phyloP scores from a whole-genome alignment of 2,113 vertebrate genomes.

The Nyctibius bracteatus region DNA sequence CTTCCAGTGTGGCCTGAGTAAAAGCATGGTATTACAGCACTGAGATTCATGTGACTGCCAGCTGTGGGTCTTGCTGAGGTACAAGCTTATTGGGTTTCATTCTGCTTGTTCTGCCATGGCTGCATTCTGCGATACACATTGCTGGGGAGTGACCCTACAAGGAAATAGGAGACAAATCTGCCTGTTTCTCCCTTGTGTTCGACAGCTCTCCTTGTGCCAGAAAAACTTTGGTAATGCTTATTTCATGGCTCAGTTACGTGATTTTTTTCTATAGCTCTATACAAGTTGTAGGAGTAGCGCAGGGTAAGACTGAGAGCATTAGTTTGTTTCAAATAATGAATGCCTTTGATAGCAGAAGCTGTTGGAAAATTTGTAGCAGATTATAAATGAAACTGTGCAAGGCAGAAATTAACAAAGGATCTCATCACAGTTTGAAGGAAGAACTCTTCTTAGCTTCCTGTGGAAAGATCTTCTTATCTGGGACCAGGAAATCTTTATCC shows the following conservation, averaged over 20 bases:
- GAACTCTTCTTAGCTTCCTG: background rate
- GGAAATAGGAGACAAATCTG: background rate
- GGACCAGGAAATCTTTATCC: background rate
- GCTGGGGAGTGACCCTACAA: background rate
- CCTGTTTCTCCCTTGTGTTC: background rate
- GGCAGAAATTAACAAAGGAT: background rate
- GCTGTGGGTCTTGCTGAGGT: background rate
- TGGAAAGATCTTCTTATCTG: background rate
- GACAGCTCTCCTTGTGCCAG: background rate
- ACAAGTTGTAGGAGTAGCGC: background rate
- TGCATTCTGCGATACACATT: background rate
- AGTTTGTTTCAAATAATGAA: background rate
- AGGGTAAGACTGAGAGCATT: background rate
- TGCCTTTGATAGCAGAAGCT: background rate
- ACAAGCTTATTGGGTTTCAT: background rate
- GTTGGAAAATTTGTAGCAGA: background rate
- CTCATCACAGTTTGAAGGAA: background rate
- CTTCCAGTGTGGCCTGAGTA: background rate
- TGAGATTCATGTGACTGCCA: background rate
- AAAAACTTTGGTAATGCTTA: background rate
- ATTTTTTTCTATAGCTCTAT: background rate
- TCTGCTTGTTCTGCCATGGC: background rate
- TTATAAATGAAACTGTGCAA: background rate
- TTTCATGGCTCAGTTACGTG: background rate
- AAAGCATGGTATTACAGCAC: background rate